Evolutionary conservation across 2,113 vertebrate genomes (phyloP), one percentile per base, ranked within the genome.

Genomic region (Enhydra lutris): DNA sequence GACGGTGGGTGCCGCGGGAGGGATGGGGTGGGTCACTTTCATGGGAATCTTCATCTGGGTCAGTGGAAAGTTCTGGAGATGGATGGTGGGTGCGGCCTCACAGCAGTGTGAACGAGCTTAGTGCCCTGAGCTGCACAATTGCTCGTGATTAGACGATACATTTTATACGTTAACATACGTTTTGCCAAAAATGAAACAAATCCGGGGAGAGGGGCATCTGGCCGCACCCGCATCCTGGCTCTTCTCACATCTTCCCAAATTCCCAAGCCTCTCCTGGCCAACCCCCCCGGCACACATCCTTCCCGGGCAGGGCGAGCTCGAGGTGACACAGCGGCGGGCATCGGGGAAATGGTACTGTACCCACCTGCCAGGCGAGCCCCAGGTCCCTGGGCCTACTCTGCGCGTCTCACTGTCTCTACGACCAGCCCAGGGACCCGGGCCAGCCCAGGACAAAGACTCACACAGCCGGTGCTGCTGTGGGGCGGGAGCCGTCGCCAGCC

Each of bases 321-420:
- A 31, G 29, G 39, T 24, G 1, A 36, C 34, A 23, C 17, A 5
- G 17, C 15, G 52, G 52, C 17, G 52, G 36, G 34, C 31, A 7
- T 42, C 24, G 7, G 21, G 21, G 31, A 34, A 34, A 26, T 13
- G 0, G 21, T 3, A 3, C 36, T 5, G 6, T 36, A 6, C 23
- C 36, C 45, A 1, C n/a, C 31, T 50, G 63, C 1, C 1, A 24
- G 50, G 11, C 0, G 1, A 81, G 50, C 11, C 6, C 55, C 50
- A 39, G 47, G 7, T 55, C 29, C 42, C 73, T 0, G 3, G 73
- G 23, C 42, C 20, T 13, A 5, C 15, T 55, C 73, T 18, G 55
- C 47, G 31, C 31, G 3, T 47, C 14, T 20, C 9, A 1, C 4
- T 0, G 14, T n/a, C 85, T 50, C 31, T 21, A 2, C 0, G 4